phyloP scores from a whole-genome alignment of 2,113 vertebrate species.

The Turdus rufiventris region DNA sequence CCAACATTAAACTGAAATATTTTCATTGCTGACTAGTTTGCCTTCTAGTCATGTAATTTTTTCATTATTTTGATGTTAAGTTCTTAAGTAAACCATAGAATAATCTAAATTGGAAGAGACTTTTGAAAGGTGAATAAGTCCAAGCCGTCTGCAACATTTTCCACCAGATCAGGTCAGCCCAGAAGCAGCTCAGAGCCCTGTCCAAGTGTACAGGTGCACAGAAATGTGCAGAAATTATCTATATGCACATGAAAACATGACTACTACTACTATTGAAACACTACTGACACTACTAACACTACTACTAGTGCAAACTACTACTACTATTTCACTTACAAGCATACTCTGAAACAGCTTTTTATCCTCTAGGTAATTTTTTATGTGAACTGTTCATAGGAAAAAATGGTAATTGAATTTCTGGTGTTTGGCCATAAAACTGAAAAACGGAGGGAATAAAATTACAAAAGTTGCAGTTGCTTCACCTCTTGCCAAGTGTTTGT shows the following conservation, averaged over 20 bases:
- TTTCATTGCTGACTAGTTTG: not conserved
- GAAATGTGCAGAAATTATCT: not conserved
- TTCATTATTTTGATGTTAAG: not conserved
- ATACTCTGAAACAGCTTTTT: not conserved
- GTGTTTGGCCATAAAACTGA: not conserved
- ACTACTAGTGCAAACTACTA: no score
- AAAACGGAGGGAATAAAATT: not conserved
- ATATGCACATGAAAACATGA: not conserved
- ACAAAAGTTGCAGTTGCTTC: conserved; percentile 10
- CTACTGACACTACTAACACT: no score
- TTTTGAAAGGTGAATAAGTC: not conserved
- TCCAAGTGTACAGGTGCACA: not conserved
- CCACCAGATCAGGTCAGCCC: not conserved
- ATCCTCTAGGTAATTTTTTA: not conserved
- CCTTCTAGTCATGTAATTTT: not conserved
- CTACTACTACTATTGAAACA: not conserved
- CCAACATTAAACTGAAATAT: not conserved
- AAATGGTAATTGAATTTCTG: not conserved
- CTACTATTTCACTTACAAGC: not conserved
- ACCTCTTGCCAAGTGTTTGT: not conserved
- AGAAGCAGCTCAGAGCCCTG: not conserved
- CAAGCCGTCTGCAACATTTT: not conserved
- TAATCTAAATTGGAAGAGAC: not conserved
- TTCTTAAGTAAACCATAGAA: not conserved
- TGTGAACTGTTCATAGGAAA: not conserved